Evolutionary conservation across 2,113 vertebrate species (phyloP).

Genomic region (Grantiella picta): DNA sequence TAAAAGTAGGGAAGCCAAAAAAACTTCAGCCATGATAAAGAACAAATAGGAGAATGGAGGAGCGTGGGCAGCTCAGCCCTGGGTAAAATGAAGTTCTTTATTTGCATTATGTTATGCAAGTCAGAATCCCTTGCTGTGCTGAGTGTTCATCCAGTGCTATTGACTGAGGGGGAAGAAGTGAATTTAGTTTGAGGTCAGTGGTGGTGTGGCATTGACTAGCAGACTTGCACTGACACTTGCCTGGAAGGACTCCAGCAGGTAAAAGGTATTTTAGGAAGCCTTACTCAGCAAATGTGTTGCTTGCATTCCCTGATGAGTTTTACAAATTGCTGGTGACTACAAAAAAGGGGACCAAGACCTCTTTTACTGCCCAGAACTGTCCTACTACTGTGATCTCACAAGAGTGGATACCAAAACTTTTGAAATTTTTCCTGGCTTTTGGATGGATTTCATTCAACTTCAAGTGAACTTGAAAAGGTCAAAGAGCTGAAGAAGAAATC

Average conservation of each 20-base stretch:
- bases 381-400: not conserved
- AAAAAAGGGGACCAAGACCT: not conserved
- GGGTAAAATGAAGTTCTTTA: not conserved
- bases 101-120: not conserved
- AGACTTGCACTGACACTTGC: not conserved
- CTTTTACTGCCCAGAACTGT: not conserved
- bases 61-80: not conserved
- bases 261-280: not conserved
- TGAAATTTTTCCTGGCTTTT: not conserved
- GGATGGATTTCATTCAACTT: not conserved
- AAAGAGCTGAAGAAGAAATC: not conserved
- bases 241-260: not conserved
- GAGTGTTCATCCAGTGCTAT: not conserved
- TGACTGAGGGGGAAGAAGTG: not conserved
- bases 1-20: not conserved
- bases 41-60: not conserved
- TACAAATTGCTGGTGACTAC: not conserved
- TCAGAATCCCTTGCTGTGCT: not conserved
- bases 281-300: not conserved
- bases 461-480: not conserved
- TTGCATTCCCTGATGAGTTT: not conserved
- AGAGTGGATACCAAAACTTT: not conserved
- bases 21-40: not conserved
- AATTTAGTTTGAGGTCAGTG: not conserved
- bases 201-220: not conserved